phyloP scores from a whole-genome alignment of 37 sponge, comb jelly and placozoan species.

The Spongia lamella region DNA sequence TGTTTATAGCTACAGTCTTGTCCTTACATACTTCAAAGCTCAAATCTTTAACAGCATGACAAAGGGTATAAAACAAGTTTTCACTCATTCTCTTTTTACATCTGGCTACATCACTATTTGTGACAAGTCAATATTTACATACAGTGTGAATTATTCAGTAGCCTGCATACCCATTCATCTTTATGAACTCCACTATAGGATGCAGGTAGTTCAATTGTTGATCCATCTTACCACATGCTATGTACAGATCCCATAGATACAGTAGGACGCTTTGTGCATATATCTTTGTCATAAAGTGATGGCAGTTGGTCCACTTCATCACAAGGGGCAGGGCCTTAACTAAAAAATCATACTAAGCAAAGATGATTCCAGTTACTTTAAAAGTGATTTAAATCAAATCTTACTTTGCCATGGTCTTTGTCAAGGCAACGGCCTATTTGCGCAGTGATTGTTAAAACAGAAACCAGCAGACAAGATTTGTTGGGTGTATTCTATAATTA shows the following conservation, averaged over 20 bases:
- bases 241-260: conserved; percentile 33
- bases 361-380: neutral
- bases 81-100: conserved; percentile 41
- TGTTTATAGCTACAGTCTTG: neutral
- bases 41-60: conserved; percentile 40
- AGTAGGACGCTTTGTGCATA: conserved; percentile 53
- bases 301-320: conserved; percentile 42
- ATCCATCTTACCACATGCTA: neutral
- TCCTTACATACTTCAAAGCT: conserved; percentile 62
- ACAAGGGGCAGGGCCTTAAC: conserved; percentile 22
- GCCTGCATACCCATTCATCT: conserved; percentile 30
- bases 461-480: conserved; percentile 43
- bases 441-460: conserved; percentile 48
- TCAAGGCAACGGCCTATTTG: conserved; percentile 33
- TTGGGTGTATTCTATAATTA: conserved; percentile 23
- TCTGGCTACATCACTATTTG: conserved; percentile 60
- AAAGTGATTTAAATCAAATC: neutral
- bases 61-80: conserved; percentile 52
- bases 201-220: conserved; percentile 23
- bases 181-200: conserved; percentile 22
- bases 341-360: conserved; percentile 33
- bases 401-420: conserved; percentile 27
- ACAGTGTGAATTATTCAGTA: neutral
- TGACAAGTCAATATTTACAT: neutral
- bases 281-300: conserved; percentile 50